These are phyloP conservation scores for Embidobia sp. DNA, from an alignment of 2,888 invertebrate genomes.

Conservation along the genomic window DNA sequence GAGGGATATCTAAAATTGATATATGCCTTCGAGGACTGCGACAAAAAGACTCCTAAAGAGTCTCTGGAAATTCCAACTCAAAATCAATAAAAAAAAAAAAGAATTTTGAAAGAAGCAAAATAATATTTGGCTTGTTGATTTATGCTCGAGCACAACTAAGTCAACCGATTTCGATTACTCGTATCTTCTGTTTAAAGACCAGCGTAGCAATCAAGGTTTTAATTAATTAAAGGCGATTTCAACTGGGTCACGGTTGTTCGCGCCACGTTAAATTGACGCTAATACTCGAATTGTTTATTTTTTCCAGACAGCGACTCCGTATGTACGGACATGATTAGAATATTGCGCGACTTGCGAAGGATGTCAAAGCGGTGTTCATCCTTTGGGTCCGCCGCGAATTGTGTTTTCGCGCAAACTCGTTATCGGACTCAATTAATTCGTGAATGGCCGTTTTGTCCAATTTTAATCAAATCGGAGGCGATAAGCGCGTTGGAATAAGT, in stretches of 20 bases:
- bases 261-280: conserved; percentile 11
- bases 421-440: too few species aligned
- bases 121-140: too few species aligned
- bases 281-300: conserved; percentile 17
- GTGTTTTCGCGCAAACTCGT: too few species aligned
- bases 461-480: background rate
- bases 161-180: conserved; percentile 9
- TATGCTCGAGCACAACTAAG: conserved; percentile 1
- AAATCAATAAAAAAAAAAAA: too few species aligned
- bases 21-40: conserved; percentile 1
- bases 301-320: background rate
- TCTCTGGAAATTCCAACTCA: background rate
- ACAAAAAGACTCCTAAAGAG: background rate
- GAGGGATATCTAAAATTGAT: conserved; percentile 15
- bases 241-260: conserved; percentile 42
- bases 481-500: conserved; percentile 3
- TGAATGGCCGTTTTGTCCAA: too few species aligned
- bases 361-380: too few species aligned
- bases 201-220: conserved; percentile 31
- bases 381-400: too few species aligned
- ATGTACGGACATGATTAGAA: background rate
- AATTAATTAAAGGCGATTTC: conserved; percentile 36
- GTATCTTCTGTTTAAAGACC: conserved; percentile 25
- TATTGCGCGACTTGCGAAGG: too few species aligned
- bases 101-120: too few species aligned